Base-by-base conservation (phyloP, 1,140 invertebrate species). In the Trichogramma pretiosum region DNA sequence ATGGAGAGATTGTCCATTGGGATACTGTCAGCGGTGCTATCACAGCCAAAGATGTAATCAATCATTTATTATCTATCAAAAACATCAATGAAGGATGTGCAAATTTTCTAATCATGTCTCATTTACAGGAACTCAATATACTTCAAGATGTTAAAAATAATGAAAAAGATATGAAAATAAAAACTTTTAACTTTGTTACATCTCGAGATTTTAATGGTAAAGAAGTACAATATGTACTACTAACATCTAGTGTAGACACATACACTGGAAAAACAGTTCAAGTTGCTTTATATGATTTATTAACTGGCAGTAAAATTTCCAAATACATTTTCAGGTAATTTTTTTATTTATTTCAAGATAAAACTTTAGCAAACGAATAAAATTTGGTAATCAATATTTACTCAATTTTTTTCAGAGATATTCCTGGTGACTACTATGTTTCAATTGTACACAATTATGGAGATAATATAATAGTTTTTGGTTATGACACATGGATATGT, bases 1-100 rank as follows among this genome's bases (percentile, higher is more conserved):
- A 52, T 32, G 79, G 76, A 0, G 65, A 74, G 52, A 26, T 81
- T 3, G 55, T 74, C 19, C 63, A 65, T 38, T 81, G 77, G 78
- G 70, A 76, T 56, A 71, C 69, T 56, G 63, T 70, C 19, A 77
- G 68, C 39, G 75, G 74, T 14, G 60, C 74, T 9, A 66, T 61
- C 55, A 70, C 64, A 13, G 57, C 64, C 40, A 68, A 70, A 60
- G 57, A 72, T 43, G 73, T 75, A 68, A 59, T 59, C 44, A 63
- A 4, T 32, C 65, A 30, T 58, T 61, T 30, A 30, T 47, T 39
- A 46, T 19, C 24, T 35, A 1, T 22, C 14, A 33, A 21, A 18
- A 7, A 13, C n/a, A 33, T 43, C 23, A 18, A 4, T 17, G 10
- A 26, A 28, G n/a, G n/a, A n/a, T n/a, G n/a, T n/a, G n/a, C n/a